Evolutionary conservation across 2,888 invertebrate genomes (phyloP), one percentile per base, ranked within the genome.

Genomic region (Hetaerina titia): DNA sequence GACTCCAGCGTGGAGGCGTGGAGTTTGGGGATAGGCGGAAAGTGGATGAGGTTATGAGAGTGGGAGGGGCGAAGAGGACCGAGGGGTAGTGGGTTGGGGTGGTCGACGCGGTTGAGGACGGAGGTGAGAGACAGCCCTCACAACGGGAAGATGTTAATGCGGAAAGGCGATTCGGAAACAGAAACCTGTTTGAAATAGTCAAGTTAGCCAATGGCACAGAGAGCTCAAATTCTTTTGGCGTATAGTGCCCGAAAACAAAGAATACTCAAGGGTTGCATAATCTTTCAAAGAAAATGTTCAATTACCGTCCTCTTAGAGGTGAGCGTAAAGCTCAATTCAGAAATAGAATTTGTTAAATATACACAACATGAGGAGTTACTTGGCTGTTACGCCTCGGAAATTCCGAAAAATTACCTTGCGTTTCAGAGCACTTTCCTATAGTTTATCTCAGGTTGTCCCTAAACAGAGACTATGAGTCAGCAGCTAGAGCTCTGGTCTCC

Each of bases 151-250:
- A 69, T 69, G 69, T n/a, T 69, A 69, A 69, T 69, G 69, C n/a
- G 69, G 69, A 2, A 11, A n/a, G n/a, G 9, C 69, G 69, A 22
- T 9, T 22, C 69, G 69, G 69, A 69, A 22, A 6, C 69, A 69
- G n/a, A 69, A 69, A 69, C 69, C 69, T 69, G 69, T 69, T 69
- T 69, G 69, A n/a, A 69, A n/a, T 7, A 69, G 69, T n/a, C 69
- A 69, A 69, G n/a, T 69, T n/a, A 19, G n/a, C n/a, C n/a, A n/a
- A 6, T 22, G 69, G 69, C 69, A n/a, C 6, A 17, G 9, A n/a
- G 9, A 22, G 22, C n/a, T 22, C 22, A 22, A 17, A 9, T n/a
- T 69, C 9, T 11, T 69, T 69, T 22, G 69, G 69, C 63, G 63
- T 63, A 69, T 9, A n/a, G 22, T 69, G 8, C n/a, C 9, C 0